Evolutionary conservation across 2,113 vertebrate species (phyloP), one percentile per base, ranked within the genome.

Genomic region (Aphelocoma coerulescens): DNA sequence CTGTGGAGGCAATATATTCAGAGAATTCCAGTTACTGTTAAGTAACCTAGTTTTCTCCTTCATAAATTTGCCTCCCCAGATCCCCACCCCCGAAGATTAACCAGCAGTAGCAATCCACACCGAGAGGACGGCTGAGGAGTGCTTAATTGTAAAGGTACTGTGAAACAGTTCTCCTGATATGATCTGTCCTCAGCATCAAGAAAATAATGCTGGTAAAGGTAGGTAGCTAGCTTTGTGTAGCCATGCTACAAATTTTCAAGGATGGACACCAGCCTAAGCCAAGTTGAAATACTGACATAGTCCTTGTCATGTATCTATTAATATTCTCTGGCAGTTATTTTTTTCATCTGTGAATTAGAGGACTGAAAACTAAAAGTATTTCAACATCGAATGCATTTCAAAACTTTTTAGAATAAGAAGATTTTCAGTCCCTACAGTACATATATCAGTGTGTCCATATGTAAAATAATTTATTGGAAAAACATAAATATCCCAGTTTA

Each of bases 21-120:
- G 96, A 96, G 95, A 97, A 97, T 96, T 97, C 95, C 95, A 96
- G 96, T 97, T 97, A 97, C 96, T 97, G 92, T 93, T 95, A 96
- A 97, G 95, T 96, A 96, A 96, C 95, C 95, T 96, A 97, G 95
- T 97, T 97, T 96, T 97, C 96, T 96, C 96, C 96, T 97, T 97
- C 96, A 97, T 96, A 95, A 97, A 97, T 97, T 97, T 96, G 95
- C 95, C 95, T 97, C 95, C 95, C 89, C 96, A 97, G 95, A 96
- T 96, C 96, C 95, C 95, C 96, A 97, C 95, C 90, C 95, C 95
- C 78, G 95, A 95, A 96, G 96, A 97, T 94, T 90, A 96, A 94
- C 93, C 93, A 97, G 93, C 93, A 96, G 93, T 97, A 97, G 96
- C 95, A 97, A 96, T 94, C 96, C 82, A 96, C 95, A 96, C 92